Percentiles rank a stretch among this genome's conserved stretches.
These are phyloP conservation scores for Camponotus pennsylvanicus DNA, from an alignment of 1,140 invertebrate genomes.

Conservation along the genomic window DNA sequence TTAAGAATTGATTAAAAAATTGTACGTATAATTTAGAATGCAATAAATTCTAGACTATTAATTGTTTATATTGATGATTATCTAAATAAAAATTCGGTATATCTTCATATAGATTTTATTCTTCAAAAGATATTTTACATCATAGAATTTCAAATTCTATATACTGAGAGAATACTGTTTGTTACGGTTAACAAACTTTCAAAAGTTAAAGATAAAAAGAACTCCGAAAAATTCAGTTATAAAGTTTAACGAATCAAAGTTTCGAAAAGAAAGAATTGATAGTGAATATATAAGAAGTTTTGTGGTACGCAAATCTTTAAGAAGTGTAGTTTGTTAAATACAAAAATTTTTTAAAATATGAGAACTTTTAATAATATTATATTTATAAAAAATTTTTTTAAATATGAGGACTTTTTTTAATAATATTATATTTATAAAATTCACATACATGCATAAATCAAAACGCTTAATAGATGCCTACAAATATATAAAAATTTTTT, in stretches of 20 bases:
- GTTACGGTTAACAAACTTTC: conserved; percentile 10
- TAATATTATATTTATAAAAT: not conserved
- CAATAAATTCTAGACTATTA: too few relatives aligned
- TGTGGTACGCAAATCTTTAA: not conserved
- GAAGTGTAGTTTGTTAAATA: not conserved
- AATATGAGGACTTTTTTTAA: too few relatives aligned
- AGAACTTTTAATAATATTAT: not conserved
- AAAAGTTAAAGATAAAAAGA: conserved; percentile 12
- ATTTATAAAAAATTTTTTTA: too few relatives aligned
- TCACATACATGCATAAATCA: not conserved
- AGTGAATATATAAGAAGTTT: conserved; percentile 2
- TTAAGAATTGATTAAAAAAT: not conserved
- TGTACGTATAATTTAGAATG: not conserved
- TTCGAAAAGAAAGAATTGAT: conserved; percentile 8
- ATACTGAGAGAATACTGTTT: not conserved
- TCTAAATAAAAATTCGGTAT: too few relatives aligned
- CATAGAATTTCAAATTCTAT: not conserved
- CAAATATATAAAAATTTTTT: not conserved
- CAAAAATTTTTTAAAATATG: not conserved
- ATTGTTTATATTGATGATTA: too few relatives aligned
- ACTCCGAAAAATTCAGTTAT: not conserved
- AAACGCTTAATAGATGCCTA: not conserved
- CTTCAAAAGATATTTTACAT: not conserved
- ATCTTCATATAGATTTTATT: not conserved
- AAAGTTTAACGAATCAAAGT: conserved; percentile 21